These are phyloP conservation scores for Drosophila melanosoma DNA, from an alignment of 2,888 invertebrate genomes.

Conservation along the genomic window DNA sequence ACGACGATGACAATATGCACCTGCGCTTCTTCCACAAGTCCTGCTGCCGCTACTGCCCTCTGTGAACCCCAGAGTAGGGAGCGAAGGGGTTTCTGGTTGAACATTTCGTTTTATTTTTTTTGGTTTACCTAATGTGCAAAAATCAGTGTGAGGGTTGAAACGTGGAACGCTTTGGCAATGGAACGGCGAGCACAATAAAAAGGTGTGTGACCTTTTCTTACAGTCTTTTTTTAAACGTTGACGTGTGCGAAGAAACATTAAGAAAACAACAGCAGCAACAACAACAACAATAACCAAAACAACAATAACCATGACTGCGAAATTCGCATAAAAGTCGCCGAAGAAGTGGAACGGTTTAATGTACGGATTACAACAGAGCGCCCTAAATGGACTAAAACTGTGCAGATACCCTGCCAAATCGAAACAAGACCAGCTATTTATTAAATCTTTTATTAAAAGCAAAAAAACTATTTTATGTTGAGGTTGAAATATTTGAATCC, in stretches of 20 bases:
- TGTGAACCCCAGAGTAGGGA: not conserved
- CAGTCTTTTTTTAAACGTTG: constrained; percentile 51
- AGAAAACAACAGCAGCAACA: constrained; percentile 52
- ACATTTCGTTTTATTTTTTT: constrained; percentile 5
- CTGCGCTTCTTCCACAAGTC: constrained; percentile 39
- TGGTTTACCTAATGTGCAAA: constrained; percentile 55
- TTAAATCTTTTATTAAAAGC: too few relatives aligned
- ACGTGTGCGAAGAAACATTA: constrained; percentile 72
- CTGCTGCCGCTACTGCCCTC: not conserved
- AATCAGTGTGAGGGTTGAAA: constrained; percentile 44
- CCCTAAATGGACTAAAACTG: constrained; percentile 26
- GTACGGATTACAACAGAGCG: constrained; percentile 63
- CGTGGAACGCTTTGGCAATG: constrained; percentile 52
- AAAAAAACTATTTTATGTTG: not conserved
- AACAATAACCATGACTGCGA: constrained; percentile 55
- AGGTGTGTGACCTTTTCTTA: constrained; percentile 78
- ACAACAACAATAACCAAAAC: constrained; percentile 40
- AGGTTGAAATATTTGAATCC: not conserved
- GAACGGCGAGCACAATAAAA: constrained; percentile 38
- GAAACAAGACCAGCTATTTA: not conserved
- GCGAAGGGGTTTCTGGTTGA: not conserved
- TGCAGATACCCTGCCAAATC: constrained; percentile 20
- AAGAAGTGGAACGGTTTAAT: constrained; percentile 70
- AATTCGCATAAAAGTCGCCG: constrained; percentile 74
- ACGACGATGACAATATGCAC: constrained; percentile 58